Base-by-base conservation (phyloP, 2,888 invertebrate genomes). In the Agrochola macilenta region DNA sequence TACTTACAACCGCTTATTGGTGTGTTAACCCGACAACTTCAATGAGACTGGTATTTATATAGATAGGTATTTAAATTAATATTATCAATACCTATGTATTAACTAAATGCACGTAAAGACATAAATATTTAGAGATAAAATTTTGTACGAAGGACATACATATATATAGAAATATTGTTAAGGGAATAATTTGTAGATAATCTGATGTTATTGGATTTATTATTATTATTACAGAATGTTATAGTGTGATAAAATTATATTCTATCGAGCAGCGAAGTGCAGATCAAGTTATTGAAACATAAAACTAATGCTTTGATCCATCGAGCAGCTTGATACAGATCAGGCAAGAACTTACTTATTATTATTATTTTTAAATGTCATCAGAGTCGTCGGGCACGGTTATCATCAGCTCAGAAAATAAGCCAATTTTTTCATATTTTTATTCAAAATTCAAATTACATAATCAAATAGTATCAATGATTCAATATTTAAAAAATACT, bases 1-100 rank as follows among this genome's bases (percentile, higher is more conserved):
- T 83, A 83, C 73, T 83, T 80, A 88, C 85, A 88, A 89, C 85
- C 85, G 83, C 76, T 75, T 71, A 78, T 70, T 63, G 79, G 79
- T 78, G 69, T 71, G 49, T 74, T 43, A 70, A 68, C 77, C 82
- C 83, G 78, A 87, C 85, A 82, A 84, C 78, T 79, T 35, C 30
- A 64, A 74, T 63, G 69, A 75, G 43, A 70, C 76, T 79, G 69
- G 70, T 57, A 73, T 63, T 46, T 58, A 43, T 39, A 63, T 63
- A 76, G 12, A 49, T 79, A 46, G 14, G 12, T 12, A 60, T 58
- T 72, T 30, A 70, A 72, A 77, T 77, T 77, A 72, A 60, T 58
- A 63, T 64, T 73, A 57, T 70, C 43, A 30, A 74, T 76, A 72
- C 61, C 43, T 81, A 82, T 60, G 26, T 83, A 65, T 46, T 77